Conservation (phyloP, 2,888 invertebrate species). For the Spatulosminthurus flaviceps region DNA sequence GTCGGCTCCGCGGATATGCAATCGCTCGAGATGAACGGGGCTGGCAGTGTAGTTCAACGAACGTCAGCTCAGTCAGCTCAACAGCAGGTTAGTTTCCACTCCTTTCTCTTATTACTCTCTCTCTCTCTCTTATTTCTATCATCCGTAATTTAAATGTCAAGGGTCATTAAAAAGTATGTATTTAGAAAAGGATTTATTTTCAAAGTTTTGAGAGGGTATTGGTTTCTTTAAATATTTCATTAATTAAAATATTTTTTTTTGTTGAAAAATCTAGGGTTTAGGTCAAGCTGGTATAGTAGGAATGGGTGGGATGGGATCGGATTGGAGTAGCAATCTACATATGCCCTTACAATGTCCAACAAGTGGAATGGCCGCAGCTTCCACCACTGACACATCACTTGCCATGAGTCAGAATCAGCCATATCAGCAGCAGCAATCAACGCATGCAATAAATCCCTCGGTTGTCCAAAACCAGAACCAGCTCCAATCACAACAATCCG, state of each 20-base stretch:
- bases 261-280: slow-evolving; percentile 30
- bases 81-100: slow-evolving; percentile 49
- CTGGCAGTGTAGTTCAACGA: not conserved
- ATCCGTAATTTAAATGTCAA: too few relatives aligned
- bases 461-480: slow-evolving; percentile 16
- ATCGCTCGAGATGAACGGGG: not conserved
- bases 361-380: slow-evolving; percentile 31
- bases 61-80: slow-evolving; percentile 35
- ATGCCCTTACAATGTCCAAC: slow-evolving; percentile 48
- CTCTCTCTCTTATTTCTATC: too few relatives aligned
- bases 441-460: slow-evolving; percentile 29
- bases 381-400: slow-evolving; percentile 23
- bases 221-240: too few relatives aligned
- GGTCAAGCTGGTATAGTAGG: slow-evolving; percentile 21
- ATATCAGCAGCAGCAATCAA: slow-evolving; percentile 46
- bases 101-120: too few relatives aligned
- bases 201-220: too few relatives aligned
- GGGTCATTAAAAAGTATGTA: too few relatives aligned
- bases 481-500: slow-evolving; percentile 33
- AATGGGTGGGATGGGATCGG: slow-evolving; percentile 37
- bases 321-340: slow-evolving; percentile 56
- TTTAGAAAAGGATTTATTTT: too few relatives aligned
- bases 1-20: slow-evolving; percentile 33
- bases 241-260: not conserved
- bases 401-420: slow-evolving; percentile 38